phyloP scores from a whole-genome alignment of 2,888 invertebrate genomes.

The Pelosia muscerda region DNA sequence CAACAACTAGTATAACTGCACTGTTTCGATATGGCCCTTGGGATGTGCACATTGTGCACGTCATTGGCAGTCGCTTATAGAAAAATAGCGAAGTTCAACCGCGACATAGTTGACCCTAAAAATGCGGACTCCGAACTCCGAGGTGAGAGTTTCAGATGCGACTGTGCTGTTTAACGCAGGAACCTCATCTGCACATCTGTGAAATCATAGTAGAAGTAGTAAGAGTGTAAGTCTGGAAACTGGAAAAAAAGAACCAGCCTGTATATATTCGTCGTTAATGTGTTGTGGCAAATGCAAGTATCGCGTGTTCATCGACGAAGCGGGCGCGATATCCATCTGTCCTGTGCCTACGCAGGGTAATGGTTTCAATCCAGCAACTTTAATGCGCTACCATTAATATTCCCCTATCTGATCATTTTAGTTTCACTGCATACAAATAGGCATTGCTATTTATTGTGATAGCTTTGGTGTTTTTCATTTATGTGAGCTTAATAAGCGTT shows the following conservation, averaged over 20 bases:
- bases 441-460: constrained; percentile 23
- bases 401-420: constrained; percentile 52
- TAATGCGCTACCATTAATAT: constrained; percentile 67
- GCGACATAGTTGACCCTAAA: too few relatives aligned
- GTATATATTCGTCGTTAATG: constrained; percentile 52
- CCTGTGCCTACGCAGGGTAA: constrained; percentile 68
- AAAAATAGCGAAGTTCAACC: too few relatives aligned
- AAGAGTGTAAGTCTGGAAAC: neutral
- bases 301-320: constrained; percentile 53
- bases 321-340: constrained; percentile 60
- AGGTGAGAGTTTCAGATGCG: too few relatives aligned
- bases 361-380: constrained; percentile 74
- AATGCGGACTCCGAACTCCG: too few relatives aligned
- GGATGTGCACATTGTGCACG: too few relatives aligned
- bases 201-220: too few relatives aligned
- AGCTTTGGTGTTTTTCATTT: constrained; percentile 7
- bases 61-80: too few relatives aligned
- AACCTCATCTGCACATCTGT: too few relatives aligned
- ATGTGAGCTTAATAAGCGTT: neutral
- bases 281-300: constrained; percentile 60
- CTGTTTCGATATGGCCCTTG: too few relatives aligned
- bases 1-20: too few relatives aligned
- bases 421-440: constrained; percentile 37
- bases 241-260: constrained; percentile 30
- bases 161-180: too few relatives aligned